A percentile compares a stretch with the other conserved stretches of the same genome.
Conservation (phyloP, 2,797 vertebrate genomes). For the Carduelis carduelis region DNA sequence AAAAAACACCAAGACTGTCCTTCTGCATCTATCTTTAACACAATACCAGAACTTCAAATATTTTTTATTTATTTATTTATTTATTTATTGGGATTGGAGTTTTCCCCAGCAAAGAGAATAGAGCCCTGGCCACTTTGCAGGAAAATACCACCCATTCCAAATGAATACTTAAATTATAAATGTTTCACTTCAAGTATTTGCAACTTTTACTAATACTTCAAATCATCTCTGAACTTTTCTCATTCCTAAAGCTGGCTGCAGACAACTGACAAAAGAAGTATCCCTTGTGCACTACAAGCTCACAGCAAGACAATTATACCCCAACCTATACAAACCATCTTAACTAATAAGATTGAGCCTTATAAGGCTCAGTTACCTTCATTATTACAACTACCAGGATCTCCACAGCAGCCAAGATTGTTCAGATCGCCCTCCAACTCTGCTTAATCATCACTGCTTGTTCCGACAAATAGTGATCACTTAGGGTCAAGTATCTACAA, state of each 20-base stretch:
- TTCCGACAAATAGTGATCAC: accelerated
- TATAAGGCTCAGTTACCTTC: not conserved
- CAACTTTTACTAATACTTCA: not conserved
- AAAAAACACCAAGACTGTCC: not conserved
- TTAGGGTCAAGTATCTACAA: not conserved
- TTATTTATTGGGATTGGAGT: not conserved
- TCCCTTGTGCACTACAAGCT: not conserved
- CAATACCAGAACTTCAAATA: not conserved
- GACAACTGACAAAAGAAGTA: not conserved
- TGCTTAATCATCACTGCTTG: not conserved
- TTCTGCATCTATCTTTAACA: not conserved
- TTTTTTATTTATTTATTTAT: not conserved
- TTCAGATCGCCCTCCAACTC: not conserved
- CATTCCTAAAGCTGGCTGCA: not conserved
- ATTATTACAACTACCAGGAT: not conserved
- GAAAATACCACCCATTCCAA: not conserved
- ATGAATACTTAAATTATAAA: not conserved
- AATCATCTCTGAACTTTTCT: not conserved
- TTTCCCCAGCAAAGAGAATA: not conserved
- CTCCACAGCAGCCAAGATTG: not conserved
- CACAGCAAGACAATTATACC: not conserved
- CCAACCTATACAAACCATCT: not conserved
- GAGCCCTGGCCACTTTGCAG: not conserved
- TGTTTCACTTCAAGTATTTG: not conserved
- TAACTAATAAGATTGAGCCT: not conserved